A percentile compares a stretch with the other conserved stretches of the same genome.
Evolutionary conservation across 2,888 invertebrate species (phyloP).

Genomic region (Hirtodrosophila alboralis): DNA sequence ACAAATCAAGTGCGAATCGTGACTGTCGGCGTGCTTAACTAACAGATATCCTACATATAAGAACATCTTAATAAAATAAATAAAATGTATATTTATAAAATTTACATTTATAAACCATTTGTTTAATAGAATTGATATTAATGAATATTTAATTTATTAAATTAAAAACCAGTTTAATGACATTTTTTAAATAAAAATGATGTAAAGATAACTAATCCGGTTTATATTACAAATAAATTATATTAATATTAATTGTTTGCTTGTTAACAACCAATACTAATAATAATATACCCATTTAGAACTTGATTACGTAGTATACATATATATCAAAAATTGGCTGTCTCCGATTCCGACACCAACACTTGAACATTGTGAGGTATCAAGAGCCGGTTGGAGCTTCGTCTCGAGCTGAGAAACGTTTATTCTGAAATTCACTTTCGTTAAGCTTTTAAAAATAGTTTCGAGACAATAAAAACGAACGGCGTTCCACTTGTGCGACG

Average conservation of each 20-base stretch:
- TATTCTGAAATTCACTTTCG: constrained; percentile 71
- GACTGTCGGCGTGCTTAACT: neutral
- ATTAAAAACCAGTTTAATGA: too few species aligned
- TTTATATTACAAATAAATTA: too few species aligned
- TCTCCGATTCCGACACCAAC: constrained; percentile 28
- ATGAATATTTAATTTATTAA: too few species aligned
- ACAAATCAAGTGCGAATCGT: constrained; percentile 41
- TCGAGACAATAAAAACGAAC: constrained; percentile 21
- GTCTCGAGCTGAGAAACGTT: constrained; percentile 36
- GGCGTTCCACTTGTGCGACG: constrained; percentile 49
- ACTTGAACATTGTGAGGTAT: neutral
- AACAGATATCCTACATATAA: constrained; percentile 6
- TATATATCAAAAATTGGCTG: constrained; percentile 43
- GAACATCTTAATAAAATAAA: too few species aligned
- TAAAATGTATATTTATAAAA: too few species aligned
- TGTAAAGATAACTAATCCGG: too few species aligned
- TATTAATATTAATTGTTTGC: too few species aligned
- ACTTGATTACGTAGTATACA: neutral
- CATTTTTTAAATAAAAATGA: too few species aligned
- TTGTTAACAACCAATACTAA: too few species aligned
- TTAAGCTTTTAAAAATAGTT: constrained; percentile 71
- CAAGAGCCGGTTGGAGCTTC: constrained; percentile 39
- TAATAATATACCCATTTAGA: constrained; percentile 19
- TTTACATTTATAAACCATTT: too few species aligned
- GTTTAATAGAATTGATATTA: too few species aligned